These are phyloP conservation scores for Heterochromis multidens DNA, from an alignment of 2,113 vertebrate genomes.

Conservation along the genomic window DNA sequence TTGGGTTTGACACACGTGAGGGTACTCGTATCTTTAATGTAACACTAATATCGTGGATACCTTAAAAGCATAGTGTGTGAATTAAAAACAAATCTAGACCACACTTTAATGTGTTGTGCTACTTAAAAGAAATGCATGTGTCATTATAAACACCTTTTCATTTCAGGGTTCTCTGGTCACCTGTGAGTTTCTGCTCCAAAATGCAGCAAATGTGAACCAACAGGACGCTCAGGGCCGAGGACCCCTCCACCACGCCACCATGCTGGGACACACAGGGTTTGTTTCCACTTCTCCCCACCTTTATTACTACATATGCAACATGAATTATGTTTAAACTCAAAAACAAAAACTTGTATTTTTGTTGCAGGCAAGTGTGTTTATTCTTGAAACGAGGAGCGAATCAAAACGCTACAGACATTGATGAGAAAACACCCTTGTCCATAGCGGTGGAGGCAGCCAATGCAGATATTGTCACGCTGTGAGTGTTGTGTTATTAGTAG, in stretches of 20 bases:
- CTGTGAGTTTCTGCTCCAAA: slow-evolving; percentile 97
- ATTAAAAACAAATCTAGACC: neutral
- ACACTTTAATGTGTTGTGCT: neutral
- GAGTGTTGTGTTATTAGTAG: slow-evolving; percentile 66
- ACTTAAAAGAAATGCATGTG: neutral
- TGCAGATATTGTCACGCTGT: slow-evolving; percentile 97
- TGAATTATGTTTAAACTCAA: neutral
- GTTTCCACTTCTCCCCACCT: neutral
- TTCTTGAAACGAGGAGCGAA: slow-evolving; percentile 97
- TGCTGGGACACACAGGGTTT: slow-evolving; percentile 94
- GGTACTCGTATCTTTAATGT: no score
- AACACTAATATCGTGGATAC: neutral
- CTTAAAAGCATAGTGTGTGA: neutral
- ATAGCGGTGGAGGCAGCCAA: slow-evolving; percentile 96
- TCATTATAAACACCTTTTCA: neutral
- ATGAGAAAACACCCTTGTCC: slow-evolving; percentile 89
- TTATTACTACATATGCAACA: neutral
- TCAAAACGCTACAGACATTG: slow-evolving; percentile 92
- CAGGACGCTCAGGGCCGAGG: slow-evolving; percentile 88
- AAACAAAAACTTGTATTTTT: neutral
- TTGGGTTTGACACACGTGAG: neutral
- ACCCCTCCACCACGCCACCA: slow-evolving; percentile 93
- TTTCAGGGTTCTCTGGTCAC: slow-evolving; percentile 91
- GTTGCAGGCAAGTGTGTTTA: slow-evolving; percentile 91
- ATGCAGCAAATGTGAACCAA: slow-evolving; percentile 94